These are phyloP conservation scores for Amniataba percoides DNA, from an alignment of 2,797 vertebrate genomes.

Conservation along the genomic window DNA sequence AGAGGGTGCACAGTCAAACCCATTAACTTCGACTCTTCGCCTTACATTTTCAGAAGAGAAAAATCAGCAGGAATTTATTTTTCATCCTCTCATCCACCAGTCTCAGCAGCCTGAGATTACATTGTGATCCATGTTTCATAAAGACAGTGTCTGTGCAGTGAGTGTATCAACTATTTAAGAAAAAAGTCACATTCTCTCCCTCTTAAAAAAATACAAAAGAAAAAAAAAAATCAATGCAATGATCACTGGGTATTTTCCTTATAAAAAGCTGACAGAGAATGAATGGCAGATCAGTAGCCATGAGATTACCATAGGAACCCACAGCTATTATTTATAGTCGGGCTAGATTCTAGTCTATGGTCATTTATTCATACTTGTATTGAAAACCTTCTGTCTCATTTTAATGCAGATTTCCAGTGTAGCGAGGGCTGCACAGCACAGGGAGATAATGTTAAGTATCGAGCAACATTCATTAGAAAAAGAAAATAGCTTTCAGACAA, in stretches of 20 bases:
- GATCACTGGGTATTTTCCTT: conserved; percentile 29
- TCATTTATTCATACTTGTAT: conserved; percentile 24
- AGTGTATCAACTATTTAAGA: conserved; percentile 31
- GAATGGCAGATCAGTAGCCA: conserved; percentile 46
- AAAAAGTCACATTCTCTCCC: conserved; percentile 6
- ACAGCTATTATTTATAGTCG: conserved; percentile 46
- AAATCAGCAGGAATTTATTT: background rate
- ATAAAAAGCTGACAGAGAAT: conserved; percentile 22
- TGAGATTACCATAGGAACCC: conserved; percentile 79
- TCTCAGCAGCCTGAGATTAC: conserved; percentile 11
- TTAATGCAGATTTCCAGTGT: conserved; percentile 64
- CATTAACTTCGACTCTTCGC: background rate
- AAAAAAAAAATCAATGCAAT: background rate
- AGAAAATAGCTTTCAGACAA: conserved; percentile 40
- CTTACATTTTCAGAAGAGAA: conserved; percentile 2
- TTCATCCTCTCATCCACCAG: background rate
- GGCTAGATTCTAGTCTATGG: conserved; percentile 38
- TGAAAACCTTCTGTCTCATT: conserved; percentile 39
- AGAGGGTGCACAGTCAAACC: conserved; percentile 17
- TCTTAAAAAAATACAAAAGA: background rate
- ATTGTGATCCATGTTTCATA: conserved; percentile 19
- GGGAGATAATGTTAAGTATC: conserved; percentile 33
- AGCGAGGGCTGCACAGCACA: conserved; percentile 51
- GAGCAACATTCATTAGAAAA: conserved; percentile 51
- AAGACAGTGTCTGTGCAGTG: background rate